Percentiles rank a stretch among this genome's conserved stretches.
Evolutionary conservation across 1,140 invertebrate genomes (phyloP).

Genomic region (Ooceraea biroi): DNA sequence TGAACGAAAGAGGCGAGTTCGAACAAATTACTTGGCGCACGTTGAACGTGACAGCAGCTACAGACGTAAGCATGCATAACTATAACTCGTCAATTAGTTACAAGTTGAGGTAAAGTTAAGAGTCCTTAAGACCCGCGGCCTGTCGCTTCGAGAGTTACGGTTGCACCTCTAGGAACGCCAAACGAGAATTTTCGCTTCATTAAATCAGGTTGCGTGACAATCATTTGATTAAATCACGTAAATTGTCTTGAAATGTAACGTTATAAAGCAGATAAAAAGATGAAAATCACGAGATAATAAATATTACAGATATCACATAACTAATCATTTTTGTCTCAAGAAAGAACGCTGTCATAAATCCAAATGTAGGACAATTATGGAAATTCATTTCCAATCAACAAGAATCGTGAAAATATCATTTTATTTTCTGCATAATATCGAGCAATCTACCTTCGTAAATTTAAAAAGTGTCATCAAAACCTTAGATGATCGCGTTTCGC

Average conservation of each 20-base stretch:
- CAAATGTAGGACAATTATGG: not conserved
- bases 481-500: constrained; percentile 14
- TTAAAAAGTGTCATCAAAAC: constrained; percentile 43
- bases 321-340: too few relatives aligned
- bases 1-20: constrained; percentile 9
- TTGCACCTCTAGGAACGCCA: constrained; percentile 32
- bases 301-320: not conserved
- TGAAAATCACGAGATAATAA: not conserved
- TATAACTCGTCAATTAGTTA: constrained; percentile 13
- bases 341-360: too few relatives aligned
- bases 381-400: not conserved
- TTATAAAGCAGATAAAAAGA: not conserved
- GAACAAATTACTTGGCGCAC: constrained; percentile 27
- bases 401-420: constrained; percentile 28
- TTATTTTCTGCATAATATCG: constrained; percentile 16
- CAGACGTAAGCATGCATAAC: not conserved
- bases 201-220: constrained; percentile 17
- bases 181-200: constrained; percentile 3
- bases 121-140: constrained; percentile 18
- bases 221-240: not conserved
- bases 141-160: constrained; percentile 25
- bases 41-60: not conserved
- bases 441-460: constrained; percentile 25
- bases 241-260: not conserved
- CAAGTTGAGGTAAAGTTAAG: constrained; percentile 26